Conservation (phyloP, 2,888 invertebrate species). For the Punctoribates punctum region DNA sequence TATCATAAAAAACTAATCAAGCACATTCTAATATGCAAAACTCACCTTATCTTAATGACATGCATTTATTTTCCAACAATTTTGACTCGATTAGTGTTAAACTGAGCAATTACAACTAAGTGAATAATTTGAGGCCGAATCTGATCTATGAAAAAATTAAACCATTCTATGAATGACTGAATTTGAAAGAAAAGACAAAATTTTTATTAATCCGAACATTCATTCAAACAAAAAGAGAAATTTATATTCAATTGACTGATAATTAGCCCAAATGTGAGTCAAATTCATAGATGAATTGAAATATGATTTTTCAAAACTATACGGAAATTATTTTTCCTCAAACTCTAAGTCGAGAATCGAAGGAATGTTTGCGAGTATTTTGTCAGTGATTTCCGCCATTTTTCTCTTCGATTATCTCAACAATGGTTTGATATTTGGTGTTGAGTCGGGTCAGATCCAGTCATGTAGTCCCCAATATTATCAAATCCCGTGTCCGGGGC, state of each 20-base stretch:
- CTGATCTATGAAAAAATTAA: background rate
- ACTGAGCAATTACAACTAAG: no score
- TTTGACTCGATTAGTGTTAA: no score
- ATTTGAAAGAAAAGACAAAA: background rate
- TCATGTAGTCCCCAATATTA: background rate
- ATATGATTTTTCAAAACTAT: background rate
- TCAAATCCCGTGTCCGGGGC: background rate
- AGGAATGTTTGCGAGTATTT: background rate
- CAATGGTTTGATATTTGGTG: background rate
- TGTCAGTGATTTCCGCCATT: background rate
- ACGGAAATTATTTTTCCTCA: background rate
- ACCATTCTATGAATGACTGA: background rate
- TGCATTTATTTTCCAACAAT: no score
- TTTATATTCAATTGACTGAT: background rate
- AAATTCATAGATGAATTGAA: background rate
- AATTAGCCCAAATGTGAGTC: background rate
- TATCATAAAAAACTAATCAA: no score
- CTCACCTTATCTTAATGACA: no score
- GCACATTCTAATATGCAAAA: no score
- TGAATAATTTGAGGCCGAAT: no score
- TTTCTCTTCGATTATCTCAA: background rate
- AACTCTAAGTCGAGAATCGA: background rate
- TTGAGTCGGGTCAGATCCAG: background rate
- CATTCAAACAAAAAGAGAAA: background rate
- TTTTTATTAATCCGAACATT: background rate